Evolutionary conservation across 1,140 invertebrate genomes (phyloP).

Genomic region (Bombus polaris): DNA sequence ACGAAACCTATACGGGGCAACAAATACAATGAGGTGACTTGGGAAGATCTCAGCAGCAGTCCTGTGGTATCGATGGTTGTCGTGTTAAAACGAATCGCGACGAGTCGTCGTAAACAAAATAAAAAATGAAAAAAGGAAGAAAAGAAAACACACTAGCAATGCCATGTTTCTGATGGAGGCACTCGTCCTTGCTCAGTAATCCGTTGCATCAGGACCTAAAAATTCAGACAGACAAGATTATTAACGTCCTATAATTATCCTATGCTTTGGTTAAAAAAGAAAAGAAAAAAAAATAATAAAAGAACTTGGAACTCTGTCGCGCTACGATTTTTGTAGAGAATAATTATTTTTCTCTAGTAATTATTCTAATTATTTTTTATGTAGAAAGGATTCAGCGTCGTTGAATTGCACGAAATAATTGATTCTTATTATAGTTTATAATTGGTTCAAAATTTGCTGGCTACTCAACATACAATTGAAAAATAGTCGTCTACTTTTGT

Average conservation of each 20-base stretch:
- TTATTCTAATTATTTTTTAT: neutral
- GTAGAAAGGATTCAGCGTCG: neutral
- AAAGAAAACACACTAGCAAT: conserved; percentile 66
- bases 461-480: neutral
- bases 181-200: conserved; percentile 68
- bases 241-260: neutral
- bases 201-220: conserved; percentile 76
- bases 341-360: neutral
- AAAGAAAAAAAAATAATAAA: neutral
- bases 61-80: conserved; percentile 42
- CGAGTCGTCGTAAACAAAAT: conserved; percentile 46
- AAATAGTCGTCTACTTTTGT: no score
- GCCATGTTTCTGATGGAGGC: conserved; percentile 51
- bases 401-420: neutral
- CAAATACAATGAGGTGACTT: neutral
- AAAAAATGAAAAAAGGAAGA: conserved; percentile 54
- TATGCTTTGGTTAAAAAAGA: neutral
- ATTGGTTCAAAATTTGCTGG: neutral
- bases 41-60: neutral
- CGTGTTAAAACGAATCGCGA: conserved; percentile 34
- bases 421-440: neutral
- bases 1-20: neutral
- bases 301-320: neutral
- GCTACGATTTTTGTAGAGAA: neutral
- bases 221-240: conserved; percentile 54